These are phyloP conservation scores for Cyclopterus lumpus DNA, from an alignment of 2,797 vertebrate genomes.

Conservation along the genomic window DNA sequence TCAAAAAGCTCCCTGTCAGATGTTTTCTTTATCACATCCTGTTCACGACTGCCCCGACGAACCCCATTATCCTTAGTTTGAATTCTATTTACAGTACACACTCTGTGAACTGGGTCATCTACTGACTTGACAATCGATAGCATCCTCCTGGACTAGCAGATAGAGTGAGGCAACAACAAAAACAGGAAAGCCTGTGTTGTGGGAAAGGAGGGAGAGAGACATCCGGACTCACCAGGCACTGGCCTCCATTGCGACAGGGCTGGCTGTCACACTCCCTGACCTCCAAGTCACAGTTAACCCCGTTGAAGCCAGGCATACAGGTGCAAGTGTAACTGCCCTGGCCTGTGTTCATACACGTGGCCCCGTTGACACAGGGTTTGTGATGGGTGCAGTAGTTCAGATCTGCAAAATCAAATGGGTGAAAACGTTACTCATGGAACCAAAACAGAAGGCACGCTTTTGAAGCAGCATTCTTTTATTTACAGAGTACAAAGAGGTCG, in stretches of 20 bases:
- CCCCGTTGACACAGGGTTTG: conserved; percentile 94
- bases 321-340: conserved; percentile 97
- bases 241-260: conserved; percentile 94
- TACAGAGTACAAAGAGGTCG: neutral
- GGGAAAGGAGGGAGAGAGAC: conserved; percentile 82
- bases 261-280: conserved; percentile 96
- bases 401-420: conserved; percentile 80
- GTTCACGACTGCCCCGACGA: conserved; percentile 54
- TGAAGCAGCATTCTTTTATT: neutral
- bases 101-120: conserved; percentile 82
- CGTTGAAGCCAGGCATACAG: conserved; percentile 92
- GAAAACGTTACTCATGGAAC: neutral
- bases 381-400: conserved; percentile 99
- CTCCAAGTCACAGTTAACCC: conserved; percentile 91
- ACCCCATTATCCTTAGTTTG: conserved; percentile 67
- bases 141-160: conserved; percentile 81
- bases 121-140: conserved; percentile 81
- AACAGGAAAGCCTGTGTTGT: conserved; percentile 86
- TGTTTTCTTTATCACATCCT: conserved; percentile 65
- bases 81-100: conserved; percentile 78
- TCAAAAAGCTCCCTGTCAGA: conserved; percentile 48
- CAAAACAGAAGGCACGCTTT: neutral
- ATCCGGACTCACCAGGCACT: conserved; percentile 91
- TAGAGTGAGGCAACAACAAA: conserved; percentile 83
- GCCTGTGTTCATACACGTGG: conserved; percentile 96